phyloP scores from a whole-genome alignment of 1,140 invertebrate species.

The Sarcophaga peregrina region DNA sequence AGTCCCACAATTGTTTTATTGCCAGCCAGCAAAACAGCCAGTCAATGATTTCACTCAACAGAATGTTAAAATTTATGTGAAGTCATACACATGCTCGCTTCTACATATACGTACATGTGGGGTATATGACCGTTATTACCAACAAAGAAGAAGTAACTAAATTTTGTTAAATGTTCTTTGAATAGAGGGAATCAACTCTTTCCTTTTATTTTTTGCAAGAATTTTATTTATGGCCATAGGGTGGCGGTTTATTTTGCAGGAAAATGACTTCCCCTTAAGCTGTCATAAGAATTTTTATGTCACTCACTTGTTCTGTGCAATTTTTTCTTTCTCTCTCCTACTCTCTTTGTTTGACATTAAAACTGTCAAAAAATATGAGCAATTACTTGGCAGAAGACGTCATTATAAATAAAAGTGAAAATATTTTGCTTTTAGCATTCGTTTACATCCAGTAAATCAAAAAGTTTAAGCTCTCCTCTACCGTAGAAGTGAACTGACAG shows the following conservation, averaged over 20 bases:
- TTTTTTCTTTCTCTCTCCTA: too few species aligned
- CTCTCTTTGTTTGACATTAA: neutral
- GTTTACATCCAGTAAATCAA: conserved; percentile 22
- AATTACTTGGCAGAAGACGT: conserved; percentile 23
- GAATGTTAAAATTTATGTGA: conserved; percentile 6
- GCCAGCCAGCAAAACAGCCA: neutral
- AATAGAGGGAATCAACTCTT: neutral
- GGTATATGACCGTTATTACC: too few species aligned
- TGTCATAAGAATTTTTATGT: neutral
- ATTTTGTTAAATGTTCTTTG: neutral
- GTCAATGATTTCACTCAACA: conserved; percentile 8
- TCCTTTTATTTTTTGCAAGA: too few species aligned
- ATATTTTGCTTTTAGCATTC: neutral
- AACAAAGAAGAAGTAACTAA: neutral
- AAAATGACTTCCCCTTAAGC: neutral
- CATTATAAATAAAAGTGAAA: neutral
- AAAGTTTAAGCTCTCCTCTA: neutral
- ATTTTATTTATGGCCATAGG: too few species aligned
- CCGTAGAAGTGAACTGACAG: conserved; percentile 14
- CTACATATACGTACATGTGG: neutral
- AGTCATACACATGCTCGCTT: neutral
- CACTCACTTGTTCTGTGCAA: too few species aligned
- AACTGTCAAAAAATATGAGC: conserved; percentile 38
- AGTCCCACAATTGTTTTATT: neutral
- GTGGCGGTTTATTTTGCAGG: too few species aligned